Evolutionary conservation across 2,113 vertebrate genomes (phyloP).

Genomic region (Anser cygnoides): DNA sequence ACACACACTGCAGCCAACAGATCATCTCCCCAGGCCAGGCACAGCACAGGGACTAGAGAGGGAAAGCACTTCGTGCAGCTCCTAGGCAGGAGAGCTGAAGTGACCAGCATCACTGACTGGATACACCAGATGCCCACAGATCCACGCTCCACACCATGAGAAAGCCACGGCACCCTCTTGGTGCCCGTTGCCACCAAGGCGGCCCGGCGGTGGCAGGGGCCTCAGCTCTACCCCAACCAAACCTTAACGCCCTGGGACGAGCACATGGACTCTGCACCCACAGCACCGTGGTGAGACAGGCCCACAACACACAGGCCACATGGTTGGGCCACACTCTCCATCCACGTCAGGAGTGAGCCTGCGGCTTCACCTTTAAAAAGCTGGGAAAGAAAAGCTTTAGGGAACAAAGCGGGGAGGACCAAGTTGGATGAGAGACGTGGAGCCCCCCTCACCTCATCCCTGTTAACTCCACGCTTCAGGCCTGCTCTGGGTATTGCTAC

Average conservation of each 20-base stretch:
- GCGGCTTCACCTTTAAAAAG: neutral
- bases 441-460: neutral
- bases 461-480: neutral
- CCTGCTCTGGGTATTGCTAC: neutral
- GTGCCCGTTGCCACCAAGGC: neutral
- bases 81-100: neutral
- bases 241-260: accelerated
- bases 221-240: neutral
- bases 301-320: no score
- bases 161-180: neutral
- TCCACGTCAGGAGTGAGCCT: neutral
- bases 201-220: neutral
- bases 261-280: accelerated
- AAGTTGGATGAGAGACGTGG: accelerated
- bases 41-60: neutral
- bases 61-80: neutral
- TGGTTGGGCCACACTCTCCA: neutral
- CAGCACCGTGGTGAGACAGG: neutral
- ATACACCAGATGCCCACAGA: neutral
- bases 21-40: accelerated
- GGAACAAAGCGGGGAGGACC: neutral
- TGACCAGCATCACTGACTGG: no score
- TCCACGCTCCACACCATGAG: neutral
- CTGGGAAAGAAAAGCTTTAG: neutral
- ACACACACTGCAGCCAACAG: neutral